A percentile compares a stretch with the other conserved stretches of the same genome.
phyloP scores from a whole-genome alignment of 1,140 invertebrate species.

The Caenorhabditis remanei region DNA sequence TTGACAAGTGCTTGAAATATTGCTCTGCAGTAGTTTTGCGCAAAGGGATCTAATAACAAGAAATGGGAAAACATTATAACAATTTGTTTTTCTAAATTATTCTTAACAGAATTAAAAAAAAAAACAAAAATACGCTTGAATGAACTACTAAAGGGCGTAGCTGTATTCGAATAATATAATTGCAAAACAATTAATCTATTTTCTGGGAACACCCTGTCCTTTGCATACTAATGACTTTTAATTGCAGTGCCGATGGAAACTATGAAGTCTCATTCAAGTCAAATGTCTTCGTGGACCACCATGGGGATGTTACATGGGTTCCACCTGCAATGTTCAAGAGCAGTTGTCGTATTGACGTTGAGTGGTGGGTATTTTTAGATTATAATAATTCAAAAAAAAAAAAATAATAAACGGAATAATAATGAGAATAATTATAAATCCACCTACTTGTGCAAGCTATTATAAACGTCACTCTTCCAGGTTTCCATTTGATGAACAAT shows the following conservation, averaged over 20 bases:
- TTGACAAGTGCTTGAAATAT: conserved; percentile 42
- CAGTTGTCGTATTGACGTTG: conserved; percentile 91
- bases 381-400: neutral
- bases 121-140: neutral
- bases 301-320: conserved; percentile 85
- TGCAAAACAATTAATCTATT: neutral
- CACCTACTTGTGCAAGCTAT: neutral
- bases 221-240: conserved; percentile 11
- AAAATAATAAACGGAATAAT: neutral
- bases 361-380: conserved; percentile 80
- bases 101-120: neutral
- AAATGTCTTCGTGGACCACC: conserved; percentile 90
- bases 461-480: conserved; percentile 9
- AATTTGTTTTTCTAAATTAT: neutral
- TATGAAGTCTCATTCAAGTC: conserved; percentile 96
- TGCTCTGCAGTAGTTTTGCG: neutral
- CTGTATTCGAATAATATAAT: too few relatives aligned
- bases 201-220: neutral
- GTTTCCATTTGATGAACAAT: conserved; percentile 60
- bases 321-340: conserved; percentile 98
- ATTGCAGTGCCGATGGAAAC: conserved; percentile 90
- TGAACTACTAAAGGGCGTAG: too few relatives aligned
- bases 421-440: neutral
- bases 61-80: neutral
- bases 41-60: neutral